phyloP scores from a whole-genome alignment of 1,140 invertebrate genomes.

The Phymorhynchus buccinoides region DNA sequence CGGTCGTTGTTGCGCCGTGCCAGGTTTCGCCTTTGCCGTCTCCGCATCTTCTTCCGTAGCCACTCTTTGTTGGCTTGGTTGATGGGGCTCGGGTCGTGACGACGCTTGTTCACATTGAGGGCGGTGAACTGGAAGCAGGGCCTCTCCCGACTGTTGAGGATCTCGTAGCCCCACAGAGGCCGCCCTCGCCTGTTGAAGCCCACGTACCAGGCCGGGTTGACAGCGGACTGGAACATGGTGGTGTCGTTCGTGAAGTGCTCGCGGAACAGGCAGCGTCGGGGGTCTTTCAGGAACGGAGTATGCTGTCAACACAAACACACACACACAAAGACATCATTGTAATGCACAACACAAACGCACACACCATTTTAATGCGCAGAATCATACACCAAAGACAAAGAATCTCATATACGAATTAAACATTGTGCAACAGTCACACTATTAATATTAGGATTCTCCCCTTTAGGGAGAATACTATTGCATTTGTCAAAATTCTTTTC shows the following conservation, averaged over 20 bases:
- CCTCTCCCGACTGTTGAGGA: neutral
- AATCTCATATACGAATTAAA: neutral
- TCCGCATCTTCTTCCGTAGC: neutral
- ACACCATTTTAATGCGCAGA: neutral
- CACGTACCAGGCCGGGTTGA: conserved; percentile 40
- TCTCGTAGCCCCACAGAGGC: conserved; percentile 17
- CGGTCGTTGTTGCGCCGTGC: neutral
- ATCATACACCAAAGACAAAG: neutral
- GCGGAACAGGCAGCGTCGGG: conserved; percentile 32
- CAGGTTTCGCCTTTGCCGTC: neutral
- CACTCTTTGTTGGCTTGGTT: neutral
- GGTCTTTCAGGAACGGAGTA: neutral
- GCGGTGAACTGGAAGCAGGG: conserved; percentile 34
- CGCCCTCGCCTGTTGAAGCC: conserved; percentile 40
- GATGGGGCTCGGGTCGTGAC: neutral
- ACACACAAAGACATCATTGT: neutral
- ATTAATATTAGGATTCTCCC: no score
- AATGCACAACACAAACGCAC: conserved; percentile 10
- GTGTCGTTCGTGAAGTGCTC: conserved; percentile 26
- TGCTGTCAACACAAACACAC: conserved; percentile 12
- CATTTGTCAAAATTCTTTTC: no score
- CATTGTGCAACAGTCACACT: no score
- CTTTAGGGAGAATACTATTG: no score
- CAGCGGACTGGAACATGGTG: conserved; percentile 41
- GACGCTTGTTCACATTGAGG: neutral